Percentiles rank a stretch among this genome's conserved stretches.
phyloP scores from a whole-genome alignment of 1,140 invertebrate species.

The Zaprionus camerounensis region DNA sequence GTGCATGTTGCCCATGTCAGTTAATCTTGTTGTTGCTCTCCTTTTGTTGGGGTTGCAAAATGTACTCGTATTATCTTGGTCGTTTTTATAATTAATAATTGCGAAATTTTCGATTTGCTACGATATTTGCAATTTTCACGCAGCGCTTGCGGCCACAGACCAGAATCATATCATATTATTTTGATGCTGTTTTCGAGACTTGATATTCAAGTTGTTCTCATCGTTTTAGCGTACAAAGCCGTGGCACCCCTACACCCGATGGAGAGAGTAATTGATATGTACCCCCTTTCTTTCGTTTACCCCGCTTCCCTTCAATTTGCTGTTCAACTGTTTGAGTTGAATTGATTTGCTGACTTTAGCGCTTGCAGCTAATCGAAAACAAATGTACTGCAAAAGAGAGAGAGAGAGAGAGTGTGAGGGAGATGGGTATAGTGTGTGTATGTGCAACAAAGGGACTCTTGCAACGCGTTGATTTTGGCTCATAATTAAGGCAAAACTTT shows the following conservation, averaged over 20 bases:
- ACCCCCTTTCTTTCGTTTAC: neutral
- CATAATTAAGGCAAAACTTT: conserved; percentile 80
- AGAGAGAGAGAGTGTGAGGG: neutral
- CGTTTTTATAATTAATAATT: conserved; percentile 72
- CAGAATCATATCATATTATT: conserved; percentile 8
- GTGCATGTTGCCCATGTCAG: too few relatives aligned
- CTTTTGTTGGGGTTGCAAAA: conserved; percentile 22
- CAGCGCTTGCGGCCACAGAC: conserved; percentile 42
- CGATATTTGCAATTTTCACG: conserved; percentile 71
- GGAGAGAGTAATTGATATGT: neutral
- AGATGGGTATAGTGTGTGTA: neutral
- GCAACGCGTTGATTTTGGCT: conserved; percentile 70
- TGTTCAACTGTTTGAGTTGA: conserved; percentile 58
- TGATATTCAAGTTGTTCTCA: neutral
- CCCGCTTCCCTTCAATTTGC: neutral
- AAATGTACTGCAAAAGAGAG: conserved; percentile 44
- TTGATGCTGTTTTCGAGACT: neutral
- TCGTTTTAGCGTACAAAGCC: neutral
- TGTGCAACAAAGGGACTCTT: conserved; percentile 52
- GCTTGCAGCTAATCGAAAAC: conserved; percentile 77
- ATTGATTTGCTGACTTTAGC: conserved; percentile 77
- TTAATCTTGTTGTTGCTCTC: neutral
- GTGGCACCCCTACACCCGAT: neutral
- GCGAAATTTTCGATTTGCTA: conserved; percentile 60
- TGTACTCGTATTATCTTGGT: conserved; percentile 44